These are phyloP conservation scores for Odontamblyopus rebecca DNA, from an alignment of 2,797 vertebrate genomes.

Conservation along the genomic window DNA sequence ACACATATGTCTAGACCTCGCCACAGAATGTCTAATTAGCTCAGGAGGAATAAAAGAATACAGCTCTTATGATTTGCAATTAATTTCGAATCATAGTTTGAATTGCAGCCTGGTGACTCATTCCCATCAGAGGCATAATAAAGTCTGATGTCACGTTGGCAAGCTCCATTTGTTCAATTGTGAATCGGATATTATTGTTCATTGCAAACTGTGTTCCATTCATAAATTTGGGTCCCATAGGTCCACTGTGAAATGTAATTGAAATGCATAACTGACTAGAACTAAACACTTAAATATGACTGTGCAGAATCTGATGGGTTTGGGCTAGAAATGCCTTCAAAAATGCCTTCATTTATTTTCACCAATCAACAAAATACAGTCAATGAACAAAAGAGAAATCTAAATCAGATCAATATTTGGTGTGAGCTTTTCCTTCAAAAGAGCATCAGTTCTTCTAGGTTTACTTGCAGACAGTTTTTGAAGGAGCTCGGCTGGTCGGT, in stretches of 20 bases:
- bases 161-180: neutral
- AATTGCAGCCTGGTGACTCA: constrained; percentile 8
- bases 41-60: neutral
- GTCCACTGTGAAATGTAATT: neutral
- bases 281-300: too few relatives aligned
- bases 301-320: too few relatives aligned
- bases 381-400: too few relatives aligned
- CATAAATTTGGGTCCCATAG: neutral
- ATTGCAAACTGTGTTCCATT: neutral
- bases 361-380: too few relatives aligned
- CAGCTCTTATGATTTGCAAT: neutral
- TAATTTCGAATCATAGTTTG: constrained; percentile 1
- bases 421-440: too few relatives aligned
- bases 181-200: neutral
- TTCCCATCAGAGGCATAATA: neutral
- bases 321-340: too few relatives aligned
- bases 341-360: too few relatives aligned
- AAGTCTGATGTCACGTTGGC: constrained; percentile 4
- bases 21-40: constrained; percentile 2
- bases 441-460: too few relatives aligned
- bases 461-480: too few relatives aligned
- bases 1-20: neutral
- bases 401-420: too few relatives aligned
- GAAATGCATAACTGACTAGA: neutral
- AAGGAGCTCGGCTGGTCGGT: too few relatives aligned